Conservation (phyloP, 2,113 vertebrate species). For the Ammospiza caudacuta region DNA sequence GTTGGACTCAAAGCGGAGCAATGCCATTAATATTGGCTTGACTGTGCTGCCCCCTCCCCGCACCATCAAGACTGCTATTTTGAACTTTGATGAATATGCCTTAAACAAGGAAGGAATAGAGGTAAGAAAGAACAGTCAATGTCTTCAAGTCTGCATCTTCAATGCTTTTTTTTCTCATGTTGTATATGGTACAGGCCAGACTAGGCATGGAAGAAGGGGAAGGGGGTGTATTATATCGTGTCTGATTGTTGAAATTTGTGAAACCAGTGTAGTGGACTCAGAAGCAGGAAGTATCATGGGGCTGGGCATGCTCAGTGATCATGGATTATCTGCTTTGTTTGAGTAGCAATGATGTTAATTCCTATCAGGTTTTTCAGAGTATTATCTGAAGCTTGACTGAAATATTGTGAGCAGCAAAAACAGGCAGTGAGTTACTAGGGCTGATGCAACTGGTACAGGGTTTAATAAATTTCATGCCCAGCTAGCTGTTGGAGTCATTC, state of each 20-base stretch:
- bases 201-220: not conserved
- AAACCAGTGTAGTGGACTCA: not conserved
- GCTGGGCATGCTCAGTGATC: not conserved
- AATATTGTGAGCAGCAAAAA: not conserved
- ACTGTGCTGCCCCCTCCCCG: constrained; percentile 96
- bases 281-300: not conserved
- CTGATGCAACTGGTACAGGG: not conserved
- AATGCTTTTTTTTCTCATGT: not conserved
- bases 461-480: constrained; percentile 44
- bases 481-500: constrained; percentile 15
- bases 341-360: not conserved
- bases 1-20: constrained; percentile 95
- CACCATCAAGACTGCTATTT: constrained; percentile 97
- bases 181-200: not conserved
- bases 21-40: constrained; percentile 96
- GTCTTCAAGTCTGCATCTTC: not conserved
- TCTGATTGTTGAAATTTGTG: not conserved
- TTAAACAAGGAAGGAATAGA: constrained; percentile 99
- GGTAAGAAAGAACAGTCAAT: constrained; percentile 71
- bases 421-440: not conserved
- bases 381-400: not conserved
- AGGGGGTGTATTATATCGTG: not conserved
- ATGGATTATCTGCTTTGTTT: not conserved
- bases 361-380: not conserved
- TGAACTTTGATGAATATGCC: constrained; percentile 98